phyloP scores from a whole-genome alignment of 2,113 vertebrate species.

The Psittacula cyanocephala region DNA sequence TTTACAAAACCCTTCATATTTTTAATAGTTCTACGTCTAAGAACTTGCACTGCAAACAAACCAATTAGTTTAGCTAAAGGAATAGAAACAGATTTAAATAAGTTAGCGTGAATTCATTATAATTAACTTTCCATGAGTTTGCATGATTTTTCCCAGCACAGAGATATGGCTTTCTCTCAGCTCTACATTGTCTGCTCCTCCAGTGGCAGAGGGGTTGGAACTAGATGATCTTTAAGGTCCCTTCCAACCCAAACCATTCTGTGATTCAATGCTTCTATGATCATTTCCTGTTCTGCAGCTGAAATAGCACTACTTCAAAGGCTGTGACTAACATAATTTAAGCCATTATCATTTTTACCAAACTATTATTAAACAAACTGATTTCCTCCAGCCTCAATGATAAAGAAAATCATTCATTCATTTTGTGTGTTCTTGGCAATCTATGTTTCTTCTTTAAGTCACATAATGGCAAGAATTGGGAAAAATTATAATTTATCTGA shows the following conservation, averaged over 20 bases:
- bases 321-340: constrained; percentile 24
- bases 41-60: neutral
- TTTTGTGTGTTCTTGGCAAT: constrained; percentile 26
- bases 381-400: neutral
- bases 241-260: neutral
- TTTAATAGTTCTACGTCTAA: neutral
- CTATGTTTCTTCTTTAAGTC: constrained; percentile 34
- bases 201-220: neutral
- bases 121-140: neutral
- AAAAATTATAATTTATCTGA: constrained; percentile 40
- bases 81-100: neutral
- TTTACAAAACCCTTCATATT: neutral
- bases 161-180: neutral
- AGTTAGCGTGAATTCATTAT: neutral
- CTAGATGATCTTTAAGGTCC: neutral
- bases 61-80: neutral
- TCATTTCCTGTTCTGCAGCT: neutral
- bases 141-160: neutral
- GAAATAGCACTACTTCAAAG: constrained; percentile 11
- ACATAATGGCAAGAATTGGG: constrained; percentile 10
- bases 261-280: neutral
- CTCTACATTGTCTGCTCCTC: neutral
- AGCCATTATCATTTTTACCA: constrained; percentile 39
- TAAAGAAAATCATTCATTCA: constrained; percentile 42
- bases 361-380: constrained; percentile 49